These are phyloP conservation scores for Otis tarda DNA, from an alignment of 2,113 vertebrate species.

Conservation along the genomic window DNA sequence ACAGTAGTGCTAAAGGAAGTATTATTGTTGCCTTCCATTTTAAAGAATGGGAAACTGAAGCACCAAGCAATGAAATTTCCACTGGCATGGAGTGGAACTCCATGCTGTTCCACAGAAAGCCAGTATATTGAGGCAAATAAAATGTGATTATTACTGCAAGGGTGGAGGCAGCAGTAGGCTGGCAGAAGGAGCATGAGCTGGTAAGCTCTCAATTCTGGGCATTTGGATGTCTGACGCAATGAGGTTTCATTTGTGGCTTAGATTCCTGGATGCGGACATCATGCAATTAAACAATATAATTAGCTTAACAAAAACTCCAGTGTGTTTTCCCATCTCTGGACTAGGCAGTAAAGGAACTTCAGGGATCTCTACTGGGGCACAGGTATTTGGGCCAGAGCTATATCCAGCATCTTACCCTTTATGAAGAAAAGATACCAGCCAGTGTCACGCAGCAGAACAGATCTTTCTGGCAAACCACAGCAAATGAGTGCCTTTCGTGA, in stretches of 20 bases:
- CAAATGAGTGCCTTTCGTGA: background rate
- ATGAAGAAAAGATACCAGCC: background rate
- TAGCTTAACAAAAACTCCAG: background rate
- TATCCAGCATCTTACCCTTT: background rate
- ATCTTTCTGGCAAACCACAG: background rate
- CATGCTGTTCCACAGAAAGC: background rate
- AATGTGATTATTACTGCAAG: background rate
- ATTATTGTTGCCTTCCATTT: background rate
- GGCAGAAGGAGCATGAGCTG: accelerated
- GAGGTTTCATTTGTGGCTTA: background rate
- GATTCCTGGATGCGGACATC: background rate
- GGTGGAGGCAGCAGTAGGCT: background rate
- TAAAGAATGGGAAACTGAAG: background rate
- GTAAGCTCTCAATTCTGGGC: background rate
- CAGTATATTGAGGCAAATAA: background rate
- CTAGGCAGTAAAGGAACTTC: background rate
- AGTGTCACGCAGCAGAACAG: background rate
- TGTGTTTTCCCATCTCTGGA: background rate
- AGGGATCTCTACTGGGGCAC: background rate
- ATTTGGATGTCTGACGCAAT: background rate
- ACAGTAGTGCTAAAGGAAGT: background rate
- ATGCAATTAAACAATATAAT: background rate
- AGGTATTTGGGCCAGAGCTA: background rate
- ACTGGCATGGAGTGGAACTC: background rate
- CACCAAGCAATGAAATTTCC: background rate